Evolutionary conservation across 2,888 invertebrate species (phyloP).

Genomic region (Pogonocherus hispidulus): DNA sequence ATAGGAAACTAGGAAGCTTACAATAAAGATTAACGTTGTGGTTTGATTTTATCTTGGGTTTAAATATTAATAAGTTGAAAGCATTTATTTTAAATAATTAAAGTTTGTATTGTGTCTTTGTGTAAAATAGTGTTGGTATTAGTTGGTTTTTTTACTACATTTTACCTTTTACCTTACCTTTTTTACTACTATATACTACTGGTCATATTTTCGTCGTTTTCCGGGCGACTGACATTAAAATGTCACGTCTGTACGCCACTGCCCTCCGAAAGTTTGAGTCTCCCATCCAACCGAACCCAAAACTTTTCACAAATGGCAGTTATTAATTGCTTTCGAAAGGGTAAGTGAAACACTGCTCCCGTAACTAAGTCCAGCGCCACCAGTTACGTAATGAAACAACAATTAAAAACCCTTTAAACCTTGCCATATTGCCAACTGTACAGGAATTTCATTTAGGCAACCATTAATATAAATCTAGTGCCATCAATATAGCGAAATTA

Average conservation of each 20-base stretch:
- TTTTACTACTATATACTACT: too few relatives aligned
- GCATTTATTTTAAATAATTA: too few relatives aligned
- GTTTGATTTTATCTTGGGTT: too few relatives aligned
- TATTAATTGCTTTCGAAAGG: slow-evolving; percentile 28
- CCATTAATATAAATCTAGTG: slow-evolving; percentile 68
- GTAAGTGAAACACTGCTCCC: slow-evolving; percentile 26
- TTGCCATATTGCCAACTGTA: slow-evolving; percentile 62
- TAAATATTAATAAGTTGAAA: too few relatives aligned
- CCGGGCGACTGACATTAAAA: too few relatives aligned
- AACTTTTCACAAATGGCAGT: slow-evolving; percentile 5
- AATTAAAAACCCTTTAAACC: slow-evolving; percentile 61
- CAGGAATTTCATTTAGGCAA: slow-evolving; percentile 66
- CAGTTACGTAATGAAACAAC: slow-evolving; percentile 55
- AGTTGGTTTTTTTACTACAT: too few relatives aligned
- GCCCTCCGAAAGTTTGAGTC: not conserved
- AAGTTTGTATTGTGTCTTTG: too few relatives aligned
- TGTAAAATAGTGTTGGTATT: too few relatives aligned
- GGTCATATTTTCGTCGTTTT: too few relatives aligned
- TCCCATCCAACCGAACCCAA: not conserved
- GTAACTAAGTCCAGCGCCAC: slow-evolving; percentile 35
- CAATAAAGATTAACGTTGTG: too few relatives aligned
- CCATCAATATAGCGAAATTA: slow-evolving; percentile 68
- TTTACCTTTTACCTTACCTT: too few relatives aligned
- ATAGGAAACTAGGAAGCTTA: not conserved
- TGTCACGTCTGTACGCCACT: too few relatives aligned